Conservation (phyloP, 1,140 invertebrate genomes). For the Dreissena rostriformis region DNA sequence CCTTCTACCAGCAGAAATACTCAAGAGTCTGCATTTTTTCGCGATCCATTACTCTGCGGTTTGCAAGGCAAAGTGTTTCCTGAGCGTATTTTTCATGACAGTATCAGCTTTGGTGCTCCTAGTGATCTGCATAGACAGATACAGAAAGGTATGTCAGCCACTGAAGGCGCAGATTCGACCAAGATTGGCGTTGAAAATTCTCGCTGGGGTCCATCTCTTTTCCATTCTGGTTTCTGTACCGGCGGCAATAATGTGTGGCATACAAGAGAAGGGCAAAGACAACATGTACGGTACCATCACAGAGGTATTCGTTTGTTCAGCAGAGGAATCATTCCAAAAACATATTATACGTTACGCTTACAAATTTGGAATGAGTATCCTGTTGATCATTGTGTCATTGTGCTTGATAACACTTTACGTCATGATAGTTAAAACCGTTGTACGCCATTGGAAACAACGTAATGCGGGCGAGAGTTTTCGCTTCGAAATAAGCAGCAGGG, state of each 20-base stretch:
- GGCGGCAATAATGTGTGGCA: slow-evolving; percentile 40
- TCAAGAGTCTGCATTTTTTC: background rate
- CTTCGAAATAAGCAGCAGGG: background rate
- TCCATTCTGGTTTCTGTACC: slow-evolving; percentile 32
- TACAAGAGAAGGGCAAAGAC: background rate
- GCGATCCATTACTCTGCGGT: background rate
- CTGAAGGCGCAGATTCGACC: slow-evolving; percentile 37
- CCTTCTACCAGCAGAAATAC: slow-evolving; percentile 5
- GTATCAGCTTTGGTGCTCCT: background rate
- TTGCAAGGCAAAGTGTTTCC: slow-evolving; percentile 23
- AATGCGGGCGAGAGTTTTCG: background rate
- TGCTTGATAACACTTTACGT: slow-evolving; percentile 25
- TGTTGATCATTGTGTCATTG: slow-evolving; percentile 16
- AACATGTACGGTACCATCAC: slow-evolving; percentile 26
- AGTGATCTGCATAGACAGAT: slow-evolving; percentile 17
- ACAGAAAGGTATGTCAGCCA: slow-evolving; percentile 42
- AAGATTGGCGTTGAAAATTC: background rate
- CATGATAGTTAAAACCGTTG: slow-evolving; percentile 29
- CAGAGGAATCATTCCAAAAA: slow-evolving; percentile 22
- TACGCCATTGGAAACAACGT: slow-evolving; percentile 7
- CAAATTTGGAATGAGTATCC: slow-evolving; percentile 8
- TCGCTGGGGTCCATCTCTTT: background rate
- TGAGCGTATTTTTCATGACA: slow-evolving; percentile 2
- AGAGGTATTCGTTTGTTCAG: slow-evolving; percentile 18
- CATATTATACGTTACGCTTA: slow-evolving; percentile 15